Conservation (phyloP, 2,113 vertebrate genomes). For the Chroicocephalus ridibundus region DNA sequence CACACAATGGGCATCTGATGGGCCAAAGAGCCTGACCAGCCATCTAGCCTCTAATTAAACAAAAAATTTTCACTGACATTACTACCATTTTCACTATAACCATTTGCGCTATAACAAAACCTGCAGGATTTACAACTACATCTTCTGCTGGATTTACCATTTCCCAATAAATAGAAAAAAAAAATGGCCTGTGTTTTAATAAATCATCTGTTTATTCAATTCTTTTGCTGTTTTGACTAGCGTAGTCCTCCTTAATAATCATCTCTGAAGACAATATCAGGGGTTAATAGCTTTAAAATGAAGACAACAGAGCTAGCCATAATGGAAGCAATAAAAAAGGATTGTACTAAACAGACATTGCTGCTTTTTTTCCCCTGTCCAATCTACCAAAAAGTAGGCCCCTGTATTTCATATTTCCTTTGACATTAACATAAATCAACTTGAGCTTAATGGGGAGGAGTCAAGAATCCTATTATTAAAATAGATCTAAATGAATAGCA, state of each 20-base stretch:
- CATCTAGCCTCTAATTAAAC: background rate
- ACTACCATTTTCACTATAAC: background rate
- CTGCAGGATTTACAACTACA: background rate
- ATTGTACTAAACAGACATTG: background rate
- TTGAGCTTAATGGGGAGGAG: constrained; percentile 46
- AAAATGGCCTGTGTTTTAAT: background rate
- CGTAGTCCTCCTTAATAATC: background rate
- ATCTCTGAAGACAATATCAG: background rate
- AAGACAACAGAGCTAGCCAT: background rate
- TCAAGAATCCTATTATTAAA: constrained; percentile 67
- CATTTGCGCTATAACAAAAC: background rate
- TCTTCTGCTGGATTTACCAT: background rate
- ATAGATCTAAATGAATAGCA: constrained; percentile 52
- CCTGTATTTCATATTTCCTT: constrained; percentile 29
- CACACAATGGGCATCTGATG: fast-evolving
- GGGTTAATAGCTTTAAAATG: constrained; percentile 15
- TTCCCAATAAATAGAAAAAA: background rate
- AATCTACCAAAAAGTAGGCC: background rate
- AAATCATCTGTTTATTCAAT: constrained; percentile 10
- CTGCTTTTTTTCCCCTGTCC: background rate
- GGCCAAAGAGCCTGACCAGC: background rate
- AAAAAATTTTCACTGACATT: background rate
- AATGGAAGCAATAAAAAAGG: constrained; percentile 24
- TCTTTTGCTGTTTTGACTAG: background rate
- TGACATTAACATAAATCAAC: constrained; percentile 41